A percentile compares a stretch with the other conserved stretches of the same genome.
phyloP scores from a whole-genome alignment of 2,113 vertebrate genomes.

The Lamprotornis superbus region DNA sequence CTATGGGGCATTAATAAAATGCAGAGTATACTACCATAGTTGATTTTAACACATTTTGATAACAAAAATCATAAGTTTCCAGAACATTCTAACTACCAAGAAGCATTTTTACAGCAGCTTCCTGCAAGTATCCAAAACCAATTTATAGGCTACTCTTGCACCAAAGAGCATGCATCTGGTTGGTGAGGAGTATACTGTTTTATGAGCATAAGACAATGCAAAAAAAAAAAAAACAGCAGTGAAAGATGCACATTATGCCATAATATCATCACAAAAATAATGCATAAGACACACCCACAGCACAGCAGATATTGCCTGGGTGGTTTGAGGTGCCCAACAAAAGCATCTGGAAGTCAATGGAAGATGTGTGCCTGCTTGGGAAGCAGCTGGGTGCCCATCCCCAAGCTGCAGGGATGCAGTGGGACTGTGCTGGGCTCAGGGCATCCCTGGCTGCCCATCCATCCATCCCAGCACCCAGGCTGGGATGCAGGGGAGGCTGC shows the following conservation, averaged over 20 bases:
- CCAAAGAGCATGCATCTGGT: not conserved
- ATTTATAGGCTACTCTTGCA: not conserved
- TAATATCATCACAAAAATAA: not conserved
- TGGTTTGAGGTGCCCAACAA: not conserved
- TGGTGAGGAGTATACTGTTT: not conserved
- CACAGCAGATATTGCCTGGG: not conserved
- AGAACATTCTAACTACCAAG: not conserved
- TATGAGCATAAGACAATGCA: not conserved
- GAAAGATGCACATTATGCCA: not conserved
- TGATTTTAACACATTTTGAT: not conserved
- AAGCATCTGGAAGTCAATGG: not conserved
- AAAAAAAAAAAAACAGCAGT: not conserved
- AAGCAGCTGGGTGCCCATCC: not conserved
- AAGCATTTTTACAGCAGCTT: not conserved
- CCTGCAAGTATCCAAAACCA: not conserved
- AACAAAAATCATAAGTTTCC: not conserved
- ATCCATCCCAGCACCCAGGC: rapidly evolving
- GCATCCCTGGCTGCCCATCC: rapidly evolving
- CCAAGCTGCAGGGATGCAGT: rapidly evolving
- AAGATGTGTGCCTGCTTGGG: not conserved
- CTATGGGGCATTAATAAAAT: not conserved
- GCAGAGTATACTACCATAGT: not conserved
- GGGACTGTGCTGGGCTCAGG: not conserved
- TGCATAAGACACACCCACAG: rapidly evolving
- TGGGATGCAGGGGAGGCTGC: rapidly evolving